Base-by-base conservation (phyloP, 2,113 vertebrate species). In the Benitochromis conjunctus region DNA sequence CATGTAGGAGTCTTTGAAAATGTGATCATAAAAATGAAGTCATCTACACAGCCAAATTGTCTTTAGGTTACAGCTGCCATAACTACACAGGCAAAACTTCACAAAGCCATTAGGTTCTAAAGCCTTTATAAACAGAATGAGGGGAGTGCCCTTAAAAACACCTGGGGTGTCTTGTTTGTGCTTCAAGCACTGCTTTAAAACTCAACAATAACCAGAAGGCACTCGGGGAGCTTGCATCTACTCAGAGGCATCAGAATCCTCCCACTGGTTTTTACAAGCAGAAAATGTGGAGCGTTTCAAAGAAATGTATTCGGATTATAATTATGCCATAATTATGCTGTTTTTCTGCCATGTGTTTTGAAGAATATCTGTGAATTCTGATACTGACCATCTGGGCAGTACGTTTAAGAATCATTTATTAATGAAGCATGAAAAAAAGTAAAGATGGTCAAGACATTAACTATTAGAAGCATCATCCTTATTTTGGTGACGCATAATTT, bases 11-110 rank as follows among this genome's bases (percentile, higher is more conserved):
- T 85, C 84, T 87, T 88, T 82, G 86, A 92, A 89, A 91, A 93
- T 84, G 80, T 71, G 69, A 82, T 69, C 88, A 78, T 92, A 93
- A 92, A 95, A 82, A 87, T 80, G 85, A 88, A 86, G 80, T 89
- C 83, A 87, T 86, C 76, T 71, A 24, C 87, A 71, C 79, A 81
- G 60, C 13, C 86, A 74, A 79, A 80, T 19, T 86, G 78, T 88
- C 86, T 82, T 57, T 62, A 84, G 85, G 90, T 89, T 89, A 91
- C 80, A 79, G 62, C 84, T 24, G 29, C 91, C 80, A 89, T 93
- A 89, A 93, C 85, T 1, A 48, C 83, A 55, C 81, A 58, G 57
- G 86, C 69, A 88, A 91, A 66, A 92, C 86, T 86, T 77, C 81
- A 86, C 74, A 77, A 79, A 87, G 82, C 57, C 58, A 86, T 92